Evolutionary conservation across 2,888 invertebrate species (phyloP).

Genomic region (Kuschelorhynchus macadamiae): DNA sequence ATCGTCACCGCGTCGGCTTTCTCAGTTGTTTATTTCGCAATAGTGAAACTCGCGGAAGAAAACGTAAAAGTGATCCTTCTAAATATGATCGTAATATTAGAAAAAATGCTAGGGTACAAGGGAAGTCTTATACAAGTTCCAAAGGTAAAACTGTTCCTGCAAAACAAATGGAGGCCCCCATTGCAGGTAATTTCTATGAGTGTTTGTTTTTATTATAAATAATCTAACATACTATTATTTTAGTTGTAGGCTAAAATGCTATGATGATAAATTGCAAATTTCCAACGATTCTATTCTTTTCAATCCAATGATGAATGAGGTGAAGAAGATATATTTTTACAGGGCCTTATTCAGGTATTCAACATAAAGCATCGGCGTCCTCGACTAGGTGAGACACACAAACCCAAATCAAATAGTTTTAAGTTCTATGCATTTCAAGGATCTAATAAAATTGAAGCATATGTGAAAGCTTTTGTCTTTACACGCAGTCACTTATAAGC

Average conservation of each 20-base stretch:
- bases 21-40: no score
- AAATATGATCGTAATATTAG: no score
- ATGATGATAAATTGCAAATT: slow-evolving; percentile 4
- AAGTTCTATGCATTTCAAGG: slow-evolving; percentile 17
- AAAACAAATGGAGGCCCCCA: no score
- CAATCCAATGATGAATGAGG: slow-evolving; percentile 12
- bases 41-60: no score
- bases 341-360: slow-evolving; percentile 12
- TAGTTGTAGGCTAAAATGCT: slow-evolving; percentile 3
- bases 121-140: no score
- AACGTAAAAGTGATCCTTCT: no score
- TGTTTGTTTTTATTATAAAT: no score
- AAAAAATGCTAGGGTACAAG: no score
- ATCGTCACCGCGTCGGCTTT: no score
- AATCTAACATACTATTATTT: no score
- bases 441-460: neutral
- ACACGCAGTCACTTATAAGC: slow-evolving; percentile 18
- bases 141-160: no score
- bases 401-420: slow-evolving; percentile 23
- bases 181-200: no score
- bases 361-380: slow-evolving; percentile 14
- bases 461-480: slow-evolving; percentile 19
- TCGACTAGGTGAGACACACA: slow-evolving; percentile 13
- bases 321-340: slow-evolving; percentile 12
- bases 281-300: slow-evolving; percentile 16